Conservation (phyloP, 2,888 invertebrate genomes). For the Drosophila affinis region DNA sequence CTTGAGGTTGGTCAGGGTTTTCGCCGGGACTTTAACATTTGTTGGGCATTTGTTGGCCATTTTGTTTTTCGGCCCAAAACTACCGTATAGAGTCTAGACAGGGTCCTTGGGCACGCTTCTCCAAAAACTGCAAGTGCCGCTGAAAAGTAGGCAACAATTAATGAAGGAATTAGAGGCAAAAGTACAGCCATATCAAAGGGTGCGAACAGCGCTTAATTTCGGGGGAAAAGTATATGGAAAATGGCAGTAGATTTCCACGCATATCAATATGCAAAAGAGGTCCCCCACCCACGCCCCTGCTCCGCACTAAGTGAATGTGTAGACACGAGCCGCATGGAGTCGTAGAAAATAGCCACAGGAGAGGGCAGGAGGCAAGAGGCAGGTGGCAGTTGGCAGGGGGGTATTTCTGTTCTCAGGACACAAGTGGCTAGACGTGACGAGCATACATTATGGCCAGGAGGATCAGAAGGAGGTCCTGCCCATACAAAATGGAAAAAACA, state of each 20-base stretch:
- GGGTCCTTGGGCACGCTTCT: slow-evolving; percentile 52
- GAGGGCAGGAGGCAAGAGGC: slow-evolving; percentile 19
- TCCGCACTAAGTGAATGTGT: slow-evolving; percentile 67
- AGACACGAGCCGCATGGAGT: slow-evolving; percentile 43
- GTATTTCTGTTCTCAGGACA: slow-evolving; percentile 52
- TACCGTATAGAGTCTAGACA: slow-evolving; percentile 41
- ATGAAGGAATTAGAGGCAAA: not conserved
- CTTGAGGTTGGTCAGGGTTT: slow-evolving; percentile 64
- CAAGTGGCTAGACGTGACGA: slow-evolving; percentile 80
- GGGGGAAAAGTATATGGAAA: slow-evolving; percentile 8
- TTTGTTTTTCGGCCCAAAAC: slow-evolving; percentile 39
- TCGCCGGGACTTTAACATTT: not conserved
- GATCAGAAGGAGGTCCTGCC: slow-evolving; percentile 38
- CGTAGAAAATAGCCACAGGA: slow-evolving; percentile 13
- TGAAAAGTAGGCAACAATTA: slow-evolving; percentile 34
- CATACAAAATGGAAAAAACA: slow-evolving; percentile 70
- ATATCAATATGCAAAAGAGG: slow-evolving; percentile 74
- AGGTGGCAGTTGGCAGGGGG: slow-evolving; percentile 19
- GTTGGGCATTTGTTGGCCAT: slow-evolving; percentile 26
- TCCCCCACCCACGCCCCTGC: not conserved
- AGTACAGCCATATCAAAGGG: not conserved
- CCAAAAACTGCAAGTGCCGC: slow-evolving; percentile 24
- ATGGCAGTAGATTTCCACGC: slow-evolving; percentile 50
- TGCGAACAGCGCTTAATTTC: slow-evolving; percentile 56
- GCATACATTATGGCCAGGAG: slow-evolving; percentile 67